Evolutionary conservation across 2,888 invertebrate species (phyloP), one percentile per base, ranked within the genome.

Genomic region (Chrysolina oricalcia): DNA sequence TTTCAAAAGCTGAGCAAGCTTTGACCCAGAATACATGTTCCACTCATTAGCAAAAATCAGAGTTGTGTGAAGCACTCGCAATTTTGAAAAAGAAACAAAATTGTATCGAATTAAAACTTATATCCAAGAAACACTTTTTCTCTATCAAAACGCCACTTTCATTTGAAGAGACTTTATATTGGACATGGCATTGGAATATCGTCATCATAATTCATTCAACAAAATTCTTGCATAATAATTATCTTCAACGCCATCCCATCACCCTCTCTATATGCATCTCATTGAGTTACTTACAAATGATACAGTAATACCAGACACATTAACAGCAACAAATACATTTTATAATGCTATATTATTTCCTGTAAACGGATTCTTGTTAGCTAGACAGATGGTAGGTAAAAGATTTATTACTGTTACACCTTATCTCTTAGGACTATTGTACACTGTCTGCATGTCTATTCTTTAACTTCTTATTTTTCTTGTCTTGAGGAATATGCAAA

Each of bases 381-480:
- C 72, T 70, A 73, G 75, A 75, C 77, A 75, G 73, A 77, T 77
- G 75, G 77, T 53, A 66, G 69, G 70, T 53, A 41, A 53, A 72
- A 73, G 76, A 79, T 79, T 79, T 79, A 79, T 79, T 59, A 72
- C 66, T 74, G 72, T 72, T 74, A 74, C 75, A 71, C 75, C 73
- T 75, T 75, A 76, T 70, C 76, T 70, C 59, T 59, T 59, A 43
- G 63, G 56, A 68, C 70, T 73, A 73, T 76, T 76, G 72, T 73
- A 40, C 19, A 41, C 50, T 63, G 73, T 59, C 69, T 70, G 27
- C 59, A 53, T 73, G 70, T 70, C 70, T 62, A 56, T 70, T 70
- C 64, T 62, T 64, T 64, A 27, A 62, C 63, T 63, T 63, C 70
- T 70, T 46, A 63, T 40, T 70, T 70, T 70, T 63, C 63, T 62